Conservation (phyloP, 2,888 invertebrate species). For the Hypolimnas misippus region DNA sequence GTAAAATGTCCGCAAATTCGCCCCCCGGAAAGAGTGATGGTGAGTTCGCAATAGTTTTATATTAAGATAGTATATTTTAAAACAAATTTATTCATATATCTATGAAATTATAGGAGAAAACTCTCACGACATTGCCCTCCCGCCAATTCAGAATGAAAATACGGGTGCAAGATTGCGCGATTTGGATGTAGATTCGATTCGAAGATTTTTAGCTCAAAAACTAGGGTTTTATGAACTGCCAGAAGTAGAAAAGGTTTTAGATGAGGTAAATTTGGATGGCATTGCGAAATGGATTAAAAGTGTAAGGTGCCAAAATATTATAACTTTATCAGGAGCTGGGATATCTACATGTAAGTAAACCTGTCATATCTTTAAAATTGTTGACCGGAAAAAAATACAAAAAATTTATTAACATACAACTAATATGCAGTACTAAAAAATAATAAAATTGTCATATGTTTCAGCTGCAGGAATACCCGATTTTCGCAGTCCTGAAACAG, state of each 20-base stretch:
- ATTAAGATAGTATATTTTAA: conserved; percentile 2
- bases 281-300: conserved; percentile 91
- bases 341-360: conserved; percentile 94
- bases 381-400: background rate
- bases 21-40: conserved; percentile 76
- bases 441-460: conserved; percentile 5
- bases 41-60: conserved; percentile 49
- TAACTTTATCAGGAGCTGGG: conserved; percentile 98
- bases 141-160: conserved; percentile 71
- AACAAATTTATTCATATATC: conserved; percentile 28
- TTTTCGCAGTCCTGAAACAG: conserved; percentile 96
- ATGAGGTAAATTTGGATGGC: conserved; percentile 89
- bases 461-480: conserved; percentile 98
- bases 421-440: background rate
- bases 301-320: conserved; percentile 91
- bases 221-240: conserved; percentile 83
- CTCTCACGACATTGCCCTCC: conserved; percentile 55
- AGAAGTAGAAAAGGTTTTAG: conserved; percentile 81
- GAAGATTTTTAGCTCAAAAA: conserved; percentile 86
- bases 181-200: conserved; percentile 85
- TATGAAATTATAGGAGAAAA: conserved; percentile 61
- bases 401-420: background rate
- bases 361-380: no score
- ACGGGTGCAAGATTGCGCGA: conserved; percentile 69
- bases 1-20: conserved; percentile 77